Evolutionary conservation across 2,797 vertebrate species (phyloP), one percentile per base, ranked within the genome.

Genomic region (Gephyroberyx darwinii): DNA sequence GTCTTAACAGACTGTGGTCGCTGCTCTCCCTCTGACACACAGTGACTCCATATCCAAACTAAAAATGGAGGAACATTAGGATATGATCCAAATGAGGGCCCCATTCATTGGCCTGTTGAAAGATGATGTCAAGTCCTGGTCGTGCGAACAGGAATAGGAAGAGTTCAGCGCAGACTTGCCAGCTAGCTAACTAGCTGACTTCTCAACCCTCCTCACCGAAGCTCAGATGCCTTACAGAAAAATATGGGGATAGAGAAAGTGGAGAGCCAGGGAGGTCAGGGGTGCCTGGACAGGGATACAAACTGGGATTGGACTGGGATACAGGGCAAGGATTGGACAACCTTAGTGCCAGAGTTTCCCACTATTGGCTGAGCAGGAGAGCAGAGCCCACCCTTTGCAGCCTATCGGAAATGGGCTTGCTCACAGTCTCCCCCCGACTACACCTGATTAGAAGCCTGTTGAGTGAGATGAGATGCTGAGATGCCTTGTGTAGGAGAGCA

Each of bases 211-310:
- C 78, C 78, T 77, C 67, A 77, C 72, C 82, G 79, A 80, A 59
- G 85, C 72, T 84, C 76, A 89, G 77, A 89, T 92, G 92, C 92
- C 92, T 93, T 92, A 93, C 77, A 86, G 85, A 93, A 85, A 83
- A 81, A 74, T n/a, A 66, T 43, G 65, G 54, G 72, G 76, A 69
- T 41, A 47, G 69, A 50, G 50, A 72, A 67, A 43, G n/a, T 58
- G 54, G 45, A 70, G 63, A 73, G 62, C 71, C 52, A 64, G 69
- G 70, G 69, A 78, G 65, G 65, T 75, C 71, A 50, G 82, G 35
- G 50, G 79, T 65, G 81, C 60, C 56, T 73, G 74, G 75, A 74
- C 48, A 59, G 69, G 75, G 74, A 75, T 55, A 58, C 63, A 65
- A 73, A 77, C 75, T 62, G 71, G 72, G 70, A 81, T 58, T 62